These are phyloP conservation scores for Hydrozoanthus gracilis DNA, from an alignment of 92 coral and sea anemone genomes.

Conservation along the genomic window DNA sequence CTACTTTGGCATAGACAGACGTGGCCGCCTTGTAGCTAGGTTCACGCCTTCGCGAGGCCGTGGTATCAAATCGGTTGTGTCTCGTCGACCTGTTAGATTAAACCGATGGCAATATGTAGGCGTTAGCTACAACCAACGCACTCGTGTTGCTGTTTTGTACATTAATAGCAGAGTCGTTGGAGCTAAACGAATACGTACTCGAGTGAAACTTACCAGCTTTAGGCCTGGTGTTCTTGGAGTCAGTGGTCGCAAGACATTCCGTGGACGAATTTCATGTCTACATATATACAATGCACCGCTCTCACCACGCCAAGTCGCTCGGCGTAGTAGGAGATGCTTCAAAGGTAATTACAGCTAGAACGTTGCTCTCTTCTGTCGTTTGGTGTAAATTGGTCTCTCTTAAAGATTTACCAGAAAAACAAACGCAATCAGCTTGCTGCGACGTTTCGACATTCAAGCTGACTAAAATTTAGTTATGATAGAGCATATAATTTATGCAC, in stretches of 20 bases:
- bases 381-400: neutral
- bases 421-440: too few relatives aligned
- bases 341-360: slow-evolving; percentile 2
- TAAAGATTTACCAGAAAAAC: too few relatives aligned
- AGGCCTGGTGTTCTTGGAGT: slow-evolving; percentile 36
- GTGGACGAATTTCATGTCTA: slow-evolving; percentile 34
- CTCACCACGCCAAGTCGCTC: slow-evolving; percentile 23
- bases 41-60: slow-evolving; percentile 17
- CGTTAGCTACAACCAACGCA: slow-evolving; percentile 19
- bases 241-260: slow-evolving; percentile 11
- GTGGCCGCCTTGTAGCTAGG: slow-evolving; percentile 33
- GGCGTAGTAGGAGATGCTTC: slow-evolving; percentile 44
- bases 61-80: slow-evolving; percentile 8
- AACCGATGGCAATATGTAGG: slow-evolving; percentile 33
- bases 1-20: slow-evolving; percentile 25
- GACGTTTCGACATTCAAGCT: too few relatives aligned
- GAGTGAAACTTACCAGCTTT: neutral
- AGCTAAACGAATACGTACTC: slow-evolving; percentile 4
- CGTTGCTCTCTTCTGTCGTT: neutral
- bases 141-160: slow-evolving; percentile 29
- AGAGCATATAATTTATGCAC: too few relatives aligned
- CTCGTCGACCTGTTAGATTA: slow-evolving; percentile 17
- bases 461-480: too few relatives aligned
- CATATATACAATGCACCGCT: slow-evolving; percentile 27
- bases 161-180: slow-evolving; percentile 21